Percentiles rank a stretch among this genome's conserved stretches.
These are phyloP conservation scores for Elephas maximus DNA, from an alignment of 2,113 vertebrate genomes.

Conservation along the genomic window DNA sequence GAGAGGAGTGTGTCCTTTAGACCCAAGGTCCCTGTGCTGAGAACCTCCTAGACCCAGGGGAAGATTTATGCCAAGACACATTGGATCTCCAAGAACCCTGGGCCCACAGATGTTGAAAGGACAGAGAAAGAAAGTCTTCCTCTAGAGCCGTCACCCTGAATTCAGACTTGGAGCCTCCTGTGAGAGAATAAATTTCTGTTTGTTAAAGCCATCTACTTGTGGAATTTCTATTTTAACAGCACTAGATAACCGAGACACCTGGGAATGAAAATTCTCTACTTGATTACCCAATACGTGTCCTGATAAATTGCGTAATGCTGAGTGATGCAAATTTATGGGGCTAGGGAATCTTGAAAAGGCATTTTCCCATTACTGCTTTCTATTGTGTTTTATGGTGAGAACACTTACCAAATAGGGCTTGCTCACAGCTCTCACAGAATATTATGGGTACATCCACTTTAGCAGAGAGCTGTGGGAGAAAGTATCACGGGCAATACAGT, in stretches of 20 bases:
- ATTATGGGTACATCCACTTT: not conserved
- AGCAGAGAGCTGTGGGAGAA: not conserved
- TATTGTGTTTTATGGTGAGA: not conserved
- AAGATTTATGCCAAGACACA: too few species aligned
- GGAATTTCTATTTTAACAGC: not conserved
- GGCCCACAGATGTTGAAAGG: too few species aligned
- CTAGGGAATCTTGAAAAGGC: constrained; percentile 1
- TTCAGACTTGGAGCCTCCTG: too few species aligned
- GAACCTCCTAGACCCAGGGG: too few species aligned
- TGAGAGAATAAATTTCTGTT: too few species aligned
- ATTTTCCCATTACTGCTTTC: not conserved
- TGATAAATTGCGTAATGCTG: not conserved
- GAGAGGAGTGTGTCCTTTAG: too few species aligned
- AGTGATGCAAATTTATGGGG: not conserved
- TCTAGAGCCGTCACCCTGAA: too few species aligned
- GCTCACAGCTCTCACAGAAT: not conserved
- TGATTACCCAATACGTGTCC: not conserved
- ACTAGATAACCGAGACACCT: not conserved
- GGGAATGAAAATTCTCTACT: not conserved
- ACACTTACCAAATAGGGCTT: not conserved
- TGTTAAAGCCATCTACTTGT: too few species aligned
- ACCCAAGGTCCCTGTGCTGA: too few species aligned
- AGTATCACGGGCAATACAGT: not conserved
- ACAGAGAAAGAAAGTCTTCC: too few species aligned
- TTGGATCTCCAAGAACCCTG: too few species aligned